Conservation (phyloP, 2,113 vertebrate species). For the Campylomormyrus tamandua region DNA sequence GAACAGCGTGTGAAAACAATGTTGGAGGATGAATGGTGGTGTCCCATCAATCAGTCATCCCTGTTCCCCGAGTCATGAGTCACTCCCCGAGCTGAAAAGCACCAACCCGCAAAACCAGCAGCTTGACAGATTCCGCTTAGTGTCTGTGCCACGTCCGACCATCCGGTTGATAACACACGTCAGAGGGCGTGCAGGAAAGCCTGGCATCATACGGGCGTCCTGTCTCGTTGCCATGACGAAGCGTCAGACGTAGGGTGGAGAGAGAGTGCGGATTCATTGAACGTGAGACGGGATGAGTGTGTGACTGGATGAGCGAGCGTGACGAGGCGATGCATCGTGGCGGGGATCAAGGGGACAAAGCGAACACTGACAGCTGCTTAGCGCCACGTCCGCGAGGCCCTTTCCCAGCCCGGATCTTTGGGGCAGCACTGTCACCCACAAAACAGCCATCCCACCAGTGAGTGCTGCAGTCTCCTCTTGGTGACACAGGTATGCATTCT, state of each 20-base stretch:
- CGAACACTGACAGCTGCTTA: conserved; percentile 18
- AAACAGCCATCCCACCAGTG: neutral
- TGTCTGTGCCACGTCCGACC: neutral
- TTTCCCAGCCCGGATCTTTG: neutral
- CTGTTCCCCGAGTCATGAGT: neutral
- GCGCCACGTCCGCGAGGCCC: neutral
- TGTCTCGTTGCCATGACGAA: neutral
- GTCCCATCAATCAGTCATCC: neutral
- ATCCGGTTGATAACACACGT: neutral
- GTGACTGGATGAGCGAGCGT: neutral
- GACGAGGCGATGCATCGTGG: conserved; percentile 16
- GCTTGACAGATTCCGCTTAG: neutral
- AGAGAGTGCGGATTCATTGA: conserved; percentile 6
- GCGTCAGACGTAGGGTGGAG: neutral
- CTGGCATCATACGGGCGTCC: neutral
- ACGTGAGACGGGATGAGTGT: neutral
- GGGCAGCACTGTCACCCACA: neutral
- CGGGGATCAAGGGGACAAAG: neutral
- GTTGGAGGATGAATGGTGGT: no score
- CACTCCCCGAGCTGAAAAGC: neutral
- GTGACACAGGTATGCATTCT: neutral
- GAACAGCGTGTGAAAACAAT: neutral
- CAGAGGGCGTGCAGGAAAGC: neutral
- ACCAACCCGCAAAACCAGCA: neutral
- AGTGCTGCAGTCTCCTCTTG: neutral